phyloP scores from a whole-genome alignment of 2,113 vertebrate species.

The Gallinago jamesoni region DNA sequence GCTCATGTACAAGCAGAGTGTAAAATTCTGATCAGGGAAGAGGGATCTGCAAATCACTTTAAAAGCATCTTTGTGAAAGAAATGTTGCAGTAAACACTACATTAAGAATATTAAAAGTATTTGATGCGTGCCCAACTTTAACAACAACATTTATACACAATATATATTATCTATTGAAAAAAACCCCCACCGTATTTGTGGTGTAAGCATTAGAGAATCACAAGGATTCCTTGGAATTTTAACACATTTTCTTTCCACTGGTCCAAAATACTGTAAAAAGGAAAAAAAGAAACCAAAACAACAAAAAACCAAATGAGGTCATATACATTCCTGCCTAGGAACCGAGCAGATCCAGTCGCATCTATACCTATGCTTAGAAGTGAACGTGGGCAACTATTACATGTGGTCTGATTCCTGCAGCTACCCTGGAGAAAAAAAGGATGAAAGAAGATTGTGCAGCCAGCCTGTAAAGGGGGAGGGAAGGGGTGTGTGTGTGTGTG shows the following conservation, averaged over 20 bases:
- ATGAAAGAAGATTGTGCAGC: slow-evolving; percentile 69
- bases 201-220: background rate
- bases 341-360: background rate
- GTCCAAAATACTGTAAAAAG: slow-evolving; percentile 1
- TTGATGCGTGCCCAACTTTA: background rate
- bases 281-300: background rate
- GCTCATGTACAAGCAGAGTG: background rate
- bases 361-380: background rate
- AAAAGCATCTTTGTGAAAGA: background rate
- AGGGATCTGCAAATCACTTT: background rate
- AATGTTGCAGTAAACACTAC: background rate
- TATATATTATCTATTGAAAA: background rate
- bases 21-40: background rate
- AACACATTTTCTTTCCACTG: background rate
- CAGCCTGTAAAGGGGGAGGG: slow-evolving; percentile 45
- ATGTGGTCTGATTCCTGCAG: slow-evolving; percentile 53
- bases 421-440: slow-evolving; percentile 62
- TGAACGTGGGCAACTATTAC: slow-evolving; percentile 7
- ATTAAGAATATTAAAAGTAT: background rate
- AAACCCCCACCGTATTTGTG: background rate
- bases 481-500: background rate
- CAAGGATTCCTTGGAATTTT: background rate
- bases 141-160: background rate
- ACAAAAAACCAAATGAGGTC: background rate
- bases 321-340: background rate